Evolutionary conservation across 2,888 invertebrate genomes (phyloP).

Genomic region (Choristoneura rosaceana): DNA sequence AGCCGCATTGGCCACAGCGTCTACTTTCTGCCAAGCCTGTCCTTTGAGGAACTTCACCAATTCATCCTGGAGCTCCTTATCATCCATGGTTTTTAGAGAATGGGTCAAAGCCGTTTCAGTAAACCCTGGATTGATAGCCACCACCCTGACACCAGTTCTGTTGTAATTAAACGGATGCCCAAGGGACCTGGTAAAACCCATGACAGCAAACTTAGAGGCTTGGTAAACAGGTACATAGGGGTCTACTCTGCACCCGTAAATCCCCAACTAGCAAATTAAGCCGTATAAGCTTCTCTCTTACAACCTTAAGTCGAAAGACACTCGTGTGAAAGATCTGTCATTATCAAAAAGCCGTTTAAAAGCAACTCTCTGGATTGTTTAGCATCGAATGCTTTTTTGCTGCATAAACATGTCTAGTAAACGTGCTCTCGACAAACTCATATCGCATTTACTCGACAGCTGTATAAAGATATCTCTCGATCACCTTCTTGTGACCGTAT

Average conservation of each 20-base stretch:
- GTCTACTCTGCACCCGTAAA: slow-evolving; percentile 81
- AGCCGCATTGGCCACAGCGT: slow-evolving; percentile 60
- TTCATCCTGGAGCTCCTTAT: slow-evolving; percentile 47
- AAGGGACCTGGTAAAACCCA: slow-evolving; percentile 81
- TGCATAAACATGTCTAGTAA: too few relatives aligned
- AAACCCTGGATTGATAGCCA: slow-evolving; percentile 84
- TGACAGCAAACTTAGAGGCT: slow-evolving; percentile 85
- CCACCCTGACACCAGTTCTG: slow-evolving; percentile 78
- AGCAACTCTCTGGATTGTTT: too few relatives aligned
- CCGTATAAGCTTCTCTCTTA: too few relatives aligned
- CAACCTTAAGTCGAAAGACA: too few relatives aligned
- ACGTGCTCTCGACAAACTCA: too few relatives aligned
- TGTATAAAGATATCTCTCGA: too few relatives aligned
- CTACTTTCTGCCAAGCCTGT: slow-evolving; percentile 60
- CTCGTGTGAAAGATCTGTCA: too few relatives aligned
- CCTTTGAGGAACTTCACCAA: slow-evolving; percentile 48
- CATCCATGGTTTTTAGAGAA: slow-evolving; percentile 45
- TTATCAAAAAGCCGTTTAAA: too few relatives aligned
- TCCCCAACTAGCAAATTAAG: too few relatives aligned
- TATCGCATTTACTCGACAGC: too few relatives aligned
- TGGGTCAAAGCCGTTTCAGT: slow-evolving; percentile 69
- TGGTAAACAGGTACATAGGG: slow-evolving; percentile 85
- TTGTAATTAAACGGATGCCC: slow-evolving; percentile 73
- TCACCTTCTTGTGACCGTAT: too few relatives aligned
- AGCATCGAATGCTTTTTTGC: too few relatives aligned